These are phyloP conservation scores for Eilema caniola DNA, from an alignment of 2,888 invertebrate species.

Conservation along the genomic window DNA sequence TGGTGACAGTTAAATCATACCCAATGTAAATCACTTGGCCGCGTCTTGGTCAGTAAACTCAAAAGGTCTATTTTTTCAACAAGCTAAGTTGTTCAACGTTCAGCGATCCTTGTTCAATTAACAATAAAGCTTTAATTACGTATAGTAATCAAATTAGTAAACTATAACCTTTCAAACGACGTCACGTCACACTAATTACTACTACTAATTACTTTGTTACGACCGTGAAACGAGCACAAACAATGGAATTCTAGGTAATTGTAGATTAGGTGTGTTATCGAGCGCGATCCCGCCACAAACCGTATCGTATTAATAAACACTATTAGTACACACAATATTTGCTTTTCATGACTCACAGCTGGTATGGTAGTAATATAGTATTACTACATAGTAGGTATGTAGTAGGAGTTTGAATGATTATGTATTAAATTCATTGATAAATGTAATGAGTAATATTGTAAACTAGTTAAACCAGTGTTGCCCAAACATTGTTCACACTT, in stretches of 20 bases:
- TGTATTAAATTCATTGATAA: conserved; percentile 5
- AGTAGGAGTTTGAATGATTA: neutral
- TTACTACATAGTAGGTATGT: neutral
- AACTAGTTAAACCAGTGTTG: no score
- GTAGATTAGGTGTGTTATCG: neutral
- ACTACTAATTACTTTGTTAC: neutral
- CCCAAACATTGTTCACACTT: no score
- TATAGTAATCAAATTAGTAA: neutral
- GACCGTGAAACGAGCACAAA: neutral
- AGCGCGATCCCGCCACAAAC: neutral
- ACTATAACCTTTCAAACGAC: neutral
- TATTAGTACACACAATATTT: conserved; percentile 3
- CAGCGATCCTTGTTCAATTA: no score
- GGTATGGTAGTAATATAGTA: neutral
- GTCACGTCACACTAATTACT: neutral
- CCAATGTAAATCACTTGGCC: no score
- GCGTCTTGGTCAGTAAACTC: no score
- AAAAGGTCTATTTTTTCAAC: no score
- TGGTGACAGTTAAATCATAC: no score
- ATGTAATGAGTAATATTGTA: neutral
- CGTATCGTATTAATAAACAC: conserved; percentile 16
- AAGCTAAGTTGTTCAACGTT: no score
- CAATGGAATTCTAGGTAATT: neutral
- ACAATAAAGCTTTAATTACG: no score
- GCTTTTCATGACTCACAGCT: conserved; percentile 8